A percentile compares a stretch with the other conserved stretches of the same genome.
Conservation (phyloP, 2,797 vertebrate species). For the Petrocephalus schoutedeni region DNA sequence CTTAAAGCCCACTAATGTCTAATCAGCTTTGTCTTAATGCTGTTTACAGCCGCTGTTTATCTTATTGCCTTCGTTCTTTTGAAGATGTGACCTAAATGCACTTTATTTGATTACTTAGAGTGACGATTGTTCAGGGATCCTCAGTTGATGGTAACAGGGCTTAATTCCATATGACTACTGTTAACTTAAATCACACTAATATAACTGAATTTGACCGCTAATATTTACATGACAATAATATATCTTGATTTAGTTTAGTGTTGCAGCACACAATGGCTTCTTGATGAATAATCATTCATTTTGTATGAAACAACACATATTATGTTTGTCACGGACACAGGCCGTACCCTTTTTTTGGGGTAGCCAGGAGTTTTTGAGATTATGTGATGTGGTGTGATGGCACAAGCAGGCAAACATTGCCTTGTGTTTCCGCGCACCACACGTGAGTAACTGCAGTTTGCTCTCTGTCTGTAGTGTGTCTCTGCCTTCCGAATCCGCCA, state of each 20-base stretch:
- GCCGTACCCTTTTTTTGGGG: neutral
- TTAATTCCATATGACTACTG: neutral
- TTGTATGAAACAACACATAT: slow-evolving; percentile 35
- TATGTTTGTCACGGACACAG: neutral
- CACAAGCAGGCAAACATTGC: neutral
- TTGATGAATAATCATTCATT: slow-evolving; percentile 27
- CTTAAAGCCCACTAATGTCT: neutral
- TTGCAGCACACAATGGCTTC: neutral
- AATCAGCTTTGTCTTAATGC: slow-evolving; percentile 13
- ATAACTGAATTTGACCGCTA: neutral
- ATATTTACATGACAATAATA: neutral
- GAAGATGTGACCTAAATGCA: neutral
- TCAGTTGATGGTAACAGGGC: neutral
- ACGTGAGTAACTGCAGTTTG: neutral
- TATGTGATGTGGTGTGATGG: neutral
- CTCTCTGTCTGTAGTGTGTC: neutral
- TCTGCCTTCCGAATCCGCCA: too few relatives aligned
- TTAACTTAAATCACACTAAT: neutral
- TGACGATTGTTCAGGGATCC: neutral
- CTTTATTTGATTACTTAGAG: neutral
- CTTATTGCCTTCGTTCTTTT: neutral
- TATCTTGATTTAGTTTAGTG: neutral
- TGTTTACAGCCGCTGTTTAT: slow-evolving; percentile 10
- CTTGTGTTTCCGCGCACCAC: neutral
- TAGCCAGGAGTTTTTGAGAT: neutral